These are phyloP conservation scores for Callopanchax toddi DNA, from an alignment of 2,113 vertebrate species.

Conservation along the genomic window DNA sequence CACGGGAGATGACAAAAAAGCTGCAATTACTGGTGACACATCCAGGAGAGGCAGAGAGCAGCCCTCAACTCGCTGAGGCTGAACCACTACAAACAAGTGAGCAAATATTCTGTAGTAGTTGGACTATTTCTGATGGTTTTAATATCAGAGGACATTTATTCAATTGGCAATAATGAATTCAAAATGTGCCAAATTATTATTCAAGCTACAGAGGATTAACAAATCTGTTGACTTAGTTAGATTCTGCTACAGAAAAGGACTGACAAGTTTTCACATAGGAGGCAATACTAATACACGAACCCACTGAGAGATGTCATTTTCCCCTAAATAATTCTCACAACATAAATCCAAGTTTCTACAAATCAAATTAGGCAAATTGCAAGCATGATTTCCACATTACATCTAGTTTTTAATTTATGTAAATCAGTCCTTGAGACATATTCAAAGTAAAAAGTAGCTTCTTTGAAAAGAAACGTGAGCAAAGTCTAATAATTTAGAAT, in stretches of 20 bases:
- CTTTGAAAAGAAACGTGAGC: too few relatives aligned
- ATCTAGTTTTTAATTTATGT: too few relatives aligned
- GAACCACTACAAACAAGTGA: conserved; percentile 10
- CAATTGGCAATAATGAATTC: background rate
- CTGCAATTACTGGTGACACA: conserved; percentile 41
- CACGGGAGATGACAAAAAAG: conserved; percentile 40
- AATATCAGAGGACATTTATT: background rate
- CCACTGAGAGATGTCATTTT: too few relatives aligned
- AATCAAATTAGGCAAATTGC: too few relatives aligned
- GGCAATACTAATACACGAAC: too few relatives aligned
- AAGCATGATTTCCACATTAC: too few relatives aligned
- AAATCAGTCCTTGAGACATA: too few relatives aligned
- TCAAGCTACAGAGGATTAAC: background rate
- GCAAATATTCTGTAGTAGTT: conserved; percentile 30
- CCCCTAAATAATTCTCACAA: background rate
- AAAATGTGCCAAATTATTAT: conserved; percentile 3
- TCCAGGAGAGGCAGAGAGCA: conserved; percentile 14
- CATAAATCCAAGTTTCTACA: background rate
- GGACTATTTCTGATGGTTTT: conserved; percentile 6
- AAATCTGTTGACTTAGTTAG: background rate
- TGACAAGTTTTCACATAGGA: too few relatives aligned
- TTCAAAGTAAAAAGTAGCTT: too few relatives aligned
- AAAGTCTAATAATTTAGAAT: too few relatives aligned
- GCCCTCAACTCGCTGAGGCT: conserved; percentile 21
- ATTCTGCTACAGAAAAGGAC: too few relatives aligned